Evolutionary conservation across 2,888 invertebrate genomes (phyloP), one percentile per base, ranked within the genome.

Genomic region (Chironomus riparius): DNA sequence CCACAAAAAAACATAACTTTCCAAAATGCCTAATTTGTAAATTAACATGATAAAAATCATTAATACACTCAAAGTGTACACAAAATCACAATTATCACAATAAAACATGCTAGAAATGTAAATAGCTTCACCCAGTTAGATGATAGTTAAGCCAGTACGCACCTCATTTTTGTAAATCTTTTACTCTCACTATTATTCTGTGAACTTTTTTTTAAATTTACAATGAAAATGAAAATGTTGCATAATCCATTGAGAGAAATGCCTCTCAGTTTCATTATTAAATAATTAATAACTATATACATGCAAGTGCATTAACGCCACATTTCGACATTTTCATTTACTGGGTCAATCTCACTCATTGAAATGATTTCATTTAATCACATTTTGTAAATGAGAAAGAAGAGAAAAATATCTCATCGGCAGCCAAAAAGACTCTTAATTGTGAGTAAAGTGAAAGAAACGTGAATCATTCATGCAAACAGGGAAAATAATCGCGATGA

Each of bases 401-500:
- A 56, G 5, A 7, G 18, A 18, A 56, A 28, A 28, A 12, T 4
- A 65, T 65, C 65, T 21, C 13, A n/a, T 21, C 12, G 10, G 65
- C 65, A 65, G 65, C 65, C 65, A 65, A 65, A 65, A 24, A 21
- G 65, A 65, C 65, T 65, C 65, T 12, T 24, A 12, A 24, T 65
- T 65, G 24, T 65, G 15, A 56, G 56, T 15, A 15, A 6, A 24
- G 21, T 24, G 24, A 65, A 65, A 65, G 24, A 21, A 65, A 65
- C 10, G 65, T 65, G 65, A 65, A 24, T 65, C 65, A 65, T 65
- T 21, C 65, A 65, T 65, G 65, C 65, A 56, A n/a, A 56, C 56
- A 65, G 65, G 62, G 28, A 65, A 65, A 65, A 22, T 24, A 65
- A 65, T 65, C 65, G 65, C 21, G 65, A 65, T 65, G 65, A 65